These are phyloP conservation scores for Cliona cf. orientalis DNA, from an alignment of 37 sponge, comb jelly and placozoan species.

Conservation along the genomic window DNA sequence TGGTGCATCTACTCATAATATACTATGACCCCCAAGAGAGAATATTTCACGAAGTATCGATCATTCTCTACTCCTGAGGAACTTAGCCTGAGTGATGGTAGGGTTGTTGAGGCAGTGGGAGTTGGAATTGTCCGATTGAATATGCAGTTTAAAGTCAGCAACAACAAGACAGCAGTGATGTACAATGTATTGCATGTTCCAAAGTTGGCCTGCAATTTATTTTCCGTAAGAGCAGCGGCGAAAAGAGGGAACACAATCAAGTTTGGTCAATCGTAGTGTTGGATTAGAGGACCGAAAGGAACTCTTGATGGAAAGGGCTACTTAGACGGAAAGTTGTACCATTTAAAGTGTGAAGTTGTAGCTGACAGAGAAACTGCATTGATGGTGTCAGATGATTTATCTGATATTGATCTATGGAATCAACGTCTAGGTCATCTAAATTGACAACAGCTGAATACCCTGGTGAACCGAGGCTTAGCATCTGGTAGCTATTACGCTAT, in stretches of 20 bases:
- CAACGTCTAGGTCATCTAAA: slow-evolving; percentile 48
- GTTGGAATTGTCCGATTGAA: slow-evolving; percentile 5
- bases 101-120: slow-evolving; percentile 21
- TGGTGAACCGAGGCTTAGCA: slow-evolving; percentile 12
- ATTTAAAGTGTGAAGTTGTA: slow-evolving; percentile 20
- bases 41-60: slow-evolving; percentile 12
- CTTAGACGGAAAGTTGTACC: slow-evolving; percentile 21
- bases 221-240: slow-evolving; percentile 50
- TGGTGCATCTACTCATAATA: slow-evolving; percentile 45
- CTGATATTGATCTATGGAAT: slow-evolving; percentile 43
- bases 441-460: slow-evolving; percentile 15
- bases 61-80: slow-evolving; percentile 26
- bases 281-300: slow-evolving; percentile 29
- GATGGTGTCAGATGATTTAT: slow-evolving; percentile 12
- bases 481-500: slow-evolving; percentile 15
- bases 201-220: slow-evolving; percentile 26
- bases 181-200: slow-evolving; percentile 24
- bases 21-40: slow-evolving; percentile 35
- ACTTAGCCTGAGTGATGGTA: slow-evolving; percentile 45
- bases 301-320: slow-evolving; percentile 43
- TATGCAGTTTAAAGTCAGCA: slow-evolving; percentile 40
- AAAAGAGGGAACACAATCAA: slow-evolving; percentile 19
- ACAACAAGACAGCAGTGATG: slow-evolving; percentile 14
- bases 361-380: slow-evolving; percentile 1
- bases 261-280: slow-evolving; percentile 26